Percentiles rank a stretch among this genome's conserved stretches.
These are phyloP conservation scores for Ictidomys tridecemlineatus DNA, from an alignment of 2,113 vertebrate species.

Conservation along the genomic window DNA sequence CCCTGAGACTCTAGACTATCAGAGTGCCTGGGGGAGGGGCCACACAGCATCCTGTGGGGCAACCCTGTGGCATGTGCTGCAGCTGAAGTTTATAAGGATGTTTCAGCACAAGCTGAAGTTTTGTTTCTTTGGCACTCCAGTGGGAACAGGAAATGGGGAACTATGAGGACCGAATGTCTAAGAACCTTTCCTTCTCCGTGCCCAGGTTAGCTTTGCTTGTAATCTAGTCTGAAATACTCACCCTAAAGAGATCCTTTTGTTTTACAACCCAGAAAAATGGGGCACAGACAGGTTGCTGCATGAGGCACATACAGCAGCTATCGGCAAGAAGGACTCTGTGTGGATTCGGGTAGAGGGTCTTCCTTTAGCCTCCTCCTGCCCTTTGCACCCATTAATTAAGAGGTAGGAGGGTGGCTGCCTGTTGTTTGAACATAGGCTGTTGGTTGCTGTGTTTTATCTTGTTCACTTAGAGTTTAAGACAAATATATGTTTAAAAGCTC, in stretches of 20 bases:
- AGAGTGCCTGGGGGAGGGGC: background rate
- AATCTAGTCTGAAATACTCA: background rate
- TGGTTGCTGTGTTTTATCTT: background rate
- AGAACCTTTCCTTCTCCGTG: background rate
- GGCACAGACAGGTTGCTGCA: background rate
- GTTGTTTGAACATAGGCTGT: background rate
- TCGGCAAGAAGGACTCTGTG: background rate
- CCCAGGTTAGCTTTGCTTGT: background rate
- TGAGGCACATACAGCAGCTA: background rate
- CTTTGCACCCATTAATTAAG: background rate
- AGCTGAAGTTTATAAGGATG: background rate
- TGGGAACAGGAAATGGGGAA: background rate
- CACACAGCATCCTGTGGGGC: background rate
- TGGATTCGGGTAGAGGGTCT: too few species aligned
- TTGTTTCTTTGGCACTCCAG: too few species aligned
- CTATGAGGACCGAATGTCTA: background rate
- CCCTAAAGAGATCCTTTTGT: background rate
- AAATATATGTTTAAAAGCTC: background rate
- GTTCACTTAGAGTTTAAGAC: background rate
- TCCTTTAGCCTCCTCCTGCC: background rate
- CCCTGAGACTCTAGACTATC: background rate
- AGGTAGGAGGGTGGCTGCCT: background rate
- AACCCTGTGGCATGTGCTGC: background rate
- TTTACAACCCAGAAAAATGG: background rate
- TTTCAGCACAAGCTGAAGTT: background rate